Conservation (phyloP, 2,113 vertebrate genomes). For the rabbit (Oryctolagus cuniculus) region DNA sequence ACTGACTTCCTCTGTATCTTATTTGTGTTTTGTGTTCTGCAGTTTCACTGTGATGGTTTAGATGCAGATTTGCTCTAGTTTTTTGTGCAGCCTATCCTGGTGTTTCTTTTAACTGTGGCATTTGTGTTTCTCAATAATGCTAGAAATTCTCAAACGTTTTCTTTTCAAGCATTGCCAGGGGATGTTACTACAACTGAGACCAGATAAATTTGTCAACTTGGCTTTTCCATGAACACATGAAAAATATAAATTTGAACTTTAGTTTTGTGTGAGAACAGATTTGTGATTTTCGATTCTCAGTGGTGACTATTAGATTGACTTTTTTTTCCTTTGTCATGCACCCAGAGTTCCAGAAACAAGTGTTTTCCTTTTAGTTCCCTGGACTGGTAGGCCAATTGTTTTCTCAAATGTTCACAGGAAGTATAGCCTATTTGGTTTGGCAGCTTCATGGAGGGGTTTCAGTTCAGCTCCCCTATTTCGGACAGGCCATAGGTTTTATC, state of each 20-base stretch:
- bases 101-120: neutral
- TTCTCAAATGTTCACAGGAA: neutral
- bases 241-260: slow-evolving; percentile 39
- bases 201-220: slow-evolving; percentile 21
- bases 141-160: neutral
- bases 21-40: neutral
- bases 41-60: neutral
- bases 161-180: neutral
- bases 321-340: neutral
- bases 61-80: neutral
- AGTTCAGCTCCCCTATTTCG: neutral
- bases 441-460: neutral
- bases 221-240: neutral
- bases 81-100: neutral
- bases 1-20: neutral
- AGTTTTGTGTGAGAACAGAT: neutral
- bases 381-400: neutral
- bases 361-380: neutral
- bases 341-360: neutral
- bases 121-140: neutral
- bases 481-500: neutral
- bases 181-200: neutral
- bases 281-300: slow-evolving; percentile 7
- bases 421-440: neutral
- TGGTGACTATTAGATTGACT: neutral